These are phyloP conservation scores for Drosophila koepferae DNA, from an alignment of 2,888 invertebrate species.

Conservation along the genomic window DNA sequence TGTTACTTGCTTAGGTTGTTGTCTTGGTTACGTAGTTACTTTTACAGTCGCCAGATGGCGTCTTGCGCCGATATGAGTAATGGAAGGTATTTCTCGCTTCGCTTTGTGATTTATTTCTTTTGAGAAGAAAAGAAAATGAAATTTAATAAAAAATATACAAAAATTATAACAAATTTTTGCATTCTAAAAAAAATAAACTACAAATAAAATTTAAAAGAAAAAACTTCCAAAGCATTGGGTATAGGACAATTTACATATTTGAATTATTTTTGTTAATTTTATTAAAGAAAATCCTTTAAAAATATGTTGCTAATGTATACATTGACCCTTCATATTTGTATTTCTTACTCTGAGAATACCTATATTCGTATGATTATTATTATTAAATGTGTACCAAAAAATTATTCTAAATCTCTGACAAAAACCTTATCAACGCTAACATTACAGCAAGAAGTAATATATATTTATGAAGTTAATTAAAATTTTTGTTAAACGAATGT, in stretches of 20 bases:
- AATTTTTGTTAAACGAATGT: neutral
- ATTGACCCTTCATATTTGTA: too few species aligned
- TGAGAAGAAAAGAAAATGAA: neutral
- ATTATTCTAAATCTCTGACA: neutral
- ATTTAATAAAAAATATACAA: neutral
- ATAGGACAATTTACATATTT: too few species aligned
- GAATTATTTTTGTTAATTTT: too few species aligned
- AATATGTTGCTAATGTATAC: too few species aligned
- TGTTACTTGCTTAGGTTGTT: conserved; percentile 15
- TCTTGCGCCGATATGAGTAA: rapidly evolving
- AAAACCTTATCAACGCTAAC: neutral
- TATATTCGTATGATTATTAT: too few species aligned
- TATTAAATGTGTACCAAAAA: too few species aligned
- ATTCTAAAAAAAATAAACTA: too few species aligned
- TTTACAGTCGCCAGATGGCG: conserved; percentile 2
- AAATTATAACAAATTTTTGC: neutral
- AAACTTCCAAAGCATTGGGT: too few species aligned
- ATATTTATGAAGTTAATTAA: neutral
- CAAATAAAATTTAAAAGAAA: too few species aligned
- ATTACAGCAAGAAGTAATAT: neutral
- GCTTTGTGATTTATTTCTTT: neutral
- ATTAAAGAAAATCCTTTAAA: too few species aligned
- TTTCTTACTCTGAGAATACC: too few species aligned
- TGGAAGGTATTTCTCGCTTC: neutral
- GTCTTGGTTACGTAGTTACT: neutral